phyloP scores from a whole-genome alignment of 2,113 vertebrate species.

The Prolemur simus region DNA sequence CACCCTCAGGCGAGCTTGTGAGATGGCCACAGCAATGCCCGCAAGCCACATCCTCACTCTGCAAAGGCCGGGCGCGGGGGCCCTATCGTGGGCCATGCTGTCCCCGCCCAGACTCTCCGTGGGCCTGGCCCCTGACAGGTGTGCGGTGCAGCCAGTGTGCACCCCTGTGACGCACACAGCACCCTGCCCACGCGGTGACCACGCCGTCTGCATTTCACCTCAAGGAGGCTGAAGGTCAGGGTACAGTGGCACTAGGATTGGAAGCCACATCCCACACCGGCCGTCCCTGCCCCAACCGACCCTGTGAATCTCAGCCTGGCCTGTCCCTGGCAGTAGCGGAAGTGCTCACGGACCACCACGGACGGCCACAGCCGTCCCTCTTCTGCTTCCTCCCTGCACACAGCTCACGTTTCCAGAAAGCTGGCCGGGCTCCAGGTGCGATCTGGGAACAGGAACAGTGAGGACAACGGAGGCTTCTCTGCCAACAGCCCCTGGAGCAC shows the following conservation, averaged over 20 bases:
- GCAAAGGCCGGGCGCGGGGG: not conserved
- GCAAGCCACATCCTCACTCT: accelerated
- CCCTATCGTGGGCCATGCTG: too few species aligned
- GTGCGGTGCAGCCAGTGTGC: too few species aligned
- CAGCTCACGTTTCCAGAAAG: not conserved
- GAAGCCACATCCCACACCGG: not conserved
- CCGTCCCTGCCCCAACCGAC: not conserved
- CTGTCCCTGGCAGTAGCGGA: not conserved
- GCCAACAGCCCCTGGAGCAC: not conserved
- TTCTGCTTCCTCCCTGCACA: not conserved
- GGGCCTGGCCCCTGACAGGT: not conserved
- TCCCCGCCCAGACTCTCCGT: not conserved
- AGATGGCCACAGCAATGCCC: accelerated
- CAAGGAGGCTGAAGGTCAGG: not conserved
- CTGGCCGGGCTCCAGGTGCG: accelerated
- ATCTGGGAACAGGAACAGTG: not conserved
- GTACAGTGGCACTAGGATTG: not conserved
- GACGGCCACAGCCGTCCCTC: too few species aligned
- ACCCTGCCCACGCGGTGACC: too few species aligned
- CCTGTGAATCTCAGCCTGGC: too few species aligned
- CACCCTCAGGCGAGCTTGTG: too few species aligned
- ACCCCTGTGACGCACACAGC: too few species aligned
- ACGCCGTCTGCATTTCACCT: not conserved
- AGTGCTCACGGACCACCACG: accelerated
- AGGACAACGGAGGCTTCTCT: accelerated